Evolutionary conservation across 2,113 vertebrate genomes (phyloP).

Genomic region (Todiramphus saurophagus): DNA sequence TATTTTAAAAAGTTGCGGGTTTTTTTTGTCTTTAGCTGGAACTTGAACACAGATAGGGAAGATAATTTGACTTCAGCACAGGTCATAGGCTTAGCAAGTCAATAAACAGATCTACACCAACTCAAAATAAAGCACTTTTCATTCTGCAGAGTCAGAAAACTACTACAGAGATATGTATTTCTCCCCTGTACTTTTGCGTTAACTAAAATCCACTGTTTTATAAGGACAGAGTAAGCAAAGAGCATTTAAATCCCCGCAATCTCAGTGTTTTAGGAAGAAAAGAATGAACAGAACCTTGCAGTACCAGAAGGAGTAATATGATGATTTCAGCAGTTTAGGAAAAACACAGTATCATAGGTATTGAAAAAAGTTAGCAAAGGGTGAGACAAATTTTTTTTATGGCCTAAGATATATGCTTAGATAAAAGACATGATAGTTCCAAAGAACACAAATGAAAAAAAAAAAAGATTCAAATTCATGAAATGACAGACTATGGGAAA

Average conservation of each 20-base stretch:
- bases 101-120: neutral
- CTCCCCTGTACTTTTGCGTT: neutral
- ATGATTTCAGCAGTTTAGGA: neutral
- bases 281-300: neutral
- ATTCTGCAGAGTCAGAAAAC: neutral
- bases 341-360: conserved; percentile 23
- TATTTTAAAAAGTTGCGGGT: neutral
- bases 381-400: neutral
- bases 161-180: neutral
- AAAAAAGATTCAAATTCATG: neutral
- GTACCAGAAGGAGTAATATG: neutral
- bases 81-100: neutral
- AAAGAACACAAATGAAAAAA: conserved; percentile 60
- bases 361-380: conserved; percentile 13
- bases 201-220: neutral
- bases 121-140: neutral
- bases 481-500: conserved; percentile 64
- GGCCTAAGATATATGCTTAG: conserved; percentile 5
- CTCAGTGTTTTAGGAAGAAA: neutral
- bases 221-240: neutral
- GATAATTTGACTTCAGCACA: neutral
- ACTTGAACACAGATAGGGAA: neutral
- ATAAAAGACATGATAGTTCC: conserved; percentile 58
- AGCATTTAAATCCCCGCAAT: neutral
- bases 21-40: neutral